Percentiles rank a stretch among this genome's conserved stretches.
These are phyloP conservation scores for Danio rerio DNA, from an alignment of 2,113 vertebrate species.

Conservation along the genomic window GRCz12tu NC_133194.1:10551501-10552000, in stretches of 20 bases:
- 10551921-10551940: conserved; percentile 30
- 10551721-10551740: neutral
- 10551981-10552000: conserved; percentile 19
- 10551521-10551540: neutral
- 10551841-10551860: conserved; percentile 30
- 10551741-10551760: neutral
- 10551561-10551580: conserved; percentile 4
- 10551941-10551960: conserved; percentile 11
- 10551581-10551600: conserved; percentile 13
- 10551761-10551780: conserved; percentile 2
- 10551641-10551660: conserved; percentile 23
- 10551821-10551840: conserved; percentile 50
- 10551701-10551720: too few relatives aligned
- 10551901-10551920: conserved; percentile 19
- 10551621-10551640: conserved; percentile 14
- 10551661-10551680: neutral
- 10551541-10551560: neutral
- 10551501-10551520: conserved; percentile 2
- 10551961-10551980: conserved; percentile 20
- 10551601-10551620: conserved; percentile 8
- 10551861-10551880: conserved; percentile 14
- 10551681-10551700: neutral
- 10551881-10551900: conserved; percentile 17
- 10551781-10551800: conserved; percentile 54
- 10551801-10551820: conserved; percentile 49